Conservation (phyloP, 2,113 vertebrate genomes). For the Pogona vitticeps region DNA sequence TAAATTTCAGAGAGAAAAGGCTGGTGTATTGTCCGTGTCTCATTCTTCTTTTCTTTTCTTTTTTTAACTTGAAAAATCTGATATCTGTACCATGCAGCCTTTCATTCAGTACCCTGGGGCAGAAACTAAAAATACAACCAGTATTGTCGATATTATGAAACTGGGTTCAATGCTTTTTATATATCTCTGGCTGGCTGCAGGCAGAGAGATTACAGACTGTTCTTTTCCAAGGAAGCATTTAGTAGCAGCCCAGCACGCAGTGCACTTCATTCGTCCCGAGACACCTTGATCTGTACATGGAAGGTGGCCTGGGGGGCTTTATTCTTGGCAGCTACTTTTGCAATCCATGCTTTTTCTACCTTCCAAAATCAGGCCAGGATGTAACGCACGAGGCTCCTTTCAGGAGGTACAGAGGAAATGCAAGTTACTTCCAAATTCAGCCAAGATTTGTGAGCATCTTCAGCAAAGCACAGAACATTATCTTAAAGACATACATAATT, state of each 20-base stretch:
- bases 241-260: constrained; percentile 3
- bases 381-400: neutral
- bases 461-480: neutral
- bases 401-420: neutral
- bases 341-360: neutral
- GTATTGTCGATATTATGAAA: constrained; percentile 24
- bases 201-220: constrained; percentile 30
- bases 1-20: neutral
- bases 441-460: neutral
- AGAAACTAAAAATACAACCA: constrained; percentile 29
- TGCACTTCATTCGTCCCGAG: constrained; percentile 16
- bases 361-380: fast-evolving
- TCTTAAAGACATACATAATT: neutral
- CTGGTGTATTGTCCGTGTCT: neutral
- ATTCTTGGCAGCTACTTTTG: fast-evolving
- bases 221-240: constrained; percentile 28
- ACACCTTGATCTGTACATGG: neutral
- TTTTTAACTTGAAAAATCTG: neutral
- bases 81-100: constrained; percentile 1
- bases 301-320: neutral
- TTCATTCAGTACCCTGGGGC: constrained; percentile 19
- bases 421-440: neutral
- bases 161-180: constrained; percentile 12
- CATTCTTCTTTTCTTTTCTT: neutral
- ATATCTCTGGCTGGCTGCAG: constrained; percentile 19